Base-by-base conservation (phyloP, 2,888 invertebrate genomes). In the Perithous albicinctus region DNA sequence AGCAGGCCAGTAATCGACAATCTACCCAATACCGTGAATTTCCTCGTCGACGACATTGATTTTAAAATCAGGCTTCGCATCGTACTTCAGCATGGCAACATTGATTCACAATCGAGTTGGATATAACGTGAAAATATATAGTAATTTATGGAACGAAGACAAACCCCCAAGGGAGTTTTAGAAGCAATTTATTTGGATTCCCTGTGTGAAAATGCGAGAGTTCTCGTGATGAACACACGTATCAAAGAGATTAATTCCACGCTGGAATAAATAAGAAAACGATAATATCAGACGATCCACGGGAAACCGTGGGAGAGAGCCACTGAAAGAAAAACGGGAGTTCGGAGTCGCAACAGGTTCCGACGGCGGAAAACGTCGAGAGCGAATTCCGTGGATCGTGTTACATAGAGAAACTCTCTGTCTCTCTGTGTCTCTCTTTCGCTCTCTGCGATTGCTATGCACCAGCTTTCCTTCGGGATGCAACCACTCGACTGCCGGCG, bases 311-410 rank as follows among this genome's bases (percentile, higher is more conserved):
- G 12, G 26, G 29, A n/a, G n/a, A n/a, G n/a, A n/a, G 29, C 4
- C 20, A n/a, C 29, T n/a, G 12, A 8, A 10, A 59, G 20, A 56
- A 66, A 43, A 26, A 7, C 29, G 70, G 38, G 59, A 41, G 41
- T 63, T 41, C 48, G 75, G 15, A 66, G 54, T 82, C 23, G 85
- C 85, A 85, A 85, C 85, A 85, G 85, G 85, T 85, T 84, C 83
- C 82, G 85, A 77, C 85, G 83, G 83, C 54, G 38, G 41, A 70
- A 80, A 64, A 59, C 66, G 56, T 38, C 46, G 70, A 66, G 70
- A 66, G 29, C 41, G 38, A 69, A 80, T 64, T 73, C 48, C 64
- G 54, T n/a, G 70, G 54, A 76, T 67, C 76, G 64, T 41, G 64
- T 75, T 67, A 69, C 20, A 61, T 23, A 51, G 23, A 61, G 10